Base-by-base conservation (phyloP, 2,113 vertebrate species). In the Bufo gargarizans region DNA sequence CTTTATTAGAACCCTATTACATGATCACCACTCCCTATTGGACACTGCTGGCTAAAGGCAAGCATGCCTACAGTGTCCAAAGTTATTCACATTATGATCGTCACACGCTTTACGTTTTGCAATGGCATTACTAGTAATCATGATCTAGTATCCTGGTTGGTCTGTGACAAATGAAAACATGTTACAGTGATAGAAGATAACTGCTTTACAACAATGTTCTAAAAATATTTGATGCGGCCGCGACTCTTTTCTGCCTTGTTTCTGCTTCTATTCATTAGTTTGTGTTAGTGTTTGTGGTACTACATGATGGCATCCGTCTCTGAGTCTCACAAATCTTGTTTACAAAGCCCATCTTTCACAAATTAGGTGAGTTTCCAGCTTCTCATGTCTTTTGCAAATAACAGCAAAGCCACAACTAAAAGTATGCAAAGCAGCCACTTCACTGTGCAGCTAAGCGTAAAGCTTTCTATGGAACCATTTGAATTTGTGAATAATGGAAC, bases 361-460 rank as follows among this genome's bases (percentile, higher is more conserved):
- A 79, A 81, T 87, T 43, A 80, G 61, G 6, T 67, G 33, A 78
- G n/a, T 77, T n/a, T 63, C 43, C 5, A 63, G 59, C 20, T 14
- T 63, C 61, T 67, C n/a, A 77, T 69, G 82, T 53, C 82, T 84
- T 69, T 67, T 86, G 85, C 58, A 65, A 86, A 86, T 7, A 63
- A 6, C 3, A 53, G 56, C 3, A 78, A 86, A 86, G 47, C 74
- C 85, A 55, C 76, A 86, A 22, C 59, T 65, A 65, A 86, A 65
- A 6, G n/a, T 50, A 86, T 78, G 85, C 76, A 86, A 86, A 86
- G 2, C 76, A 22, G 8, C 33, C 85, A 79, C 85, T 79, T 79
- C 76, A 86, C 10, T 53, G 20, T 53, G 61, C 20, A 86, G 85
- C 22, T 77, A 79, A 67, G 65, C 84, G 9, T 76, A 13, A 59